A percentile compares a stretch with the other conserved stretches of the same genome.
phyloP scores from a whole-genome alignment of 2,113 vertebrate species.

The Python bivittatus region DNA sequence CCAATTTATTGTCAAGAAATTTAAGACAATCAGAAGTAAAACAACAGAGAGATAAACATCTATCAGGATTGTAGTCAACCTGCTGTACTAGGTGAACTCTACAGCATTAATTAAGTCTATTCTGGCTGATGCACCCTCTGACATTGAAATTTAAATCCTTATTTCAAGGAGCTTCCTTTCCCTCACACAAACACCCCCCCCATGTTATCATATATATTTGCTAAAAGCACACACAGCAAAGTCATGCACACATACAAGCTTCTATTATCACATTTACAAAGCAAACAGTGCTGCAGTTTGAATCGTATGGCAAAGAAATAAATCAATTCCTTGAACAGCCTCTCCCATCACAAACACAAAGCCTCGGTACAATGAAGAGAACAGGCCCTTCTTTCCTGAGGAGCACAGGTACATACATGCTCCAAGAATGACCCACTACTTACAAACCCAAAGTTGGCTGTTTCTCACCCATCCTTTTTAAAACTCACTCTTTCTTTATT shows the following conservation, averaged over 20 bases:
- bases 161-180: not conserved
- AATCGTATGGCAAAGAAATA: not conserved
- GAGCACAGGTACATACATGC: not conserved
- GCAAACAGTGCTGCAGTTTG: not conserved
- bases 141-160: not conserved
- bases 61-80: not conserved
- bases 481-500: not conserved
- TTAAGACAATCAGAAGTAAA: not conserved
- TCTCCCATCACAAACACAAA: not conserved
- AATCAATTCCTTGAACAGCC: not conserved
- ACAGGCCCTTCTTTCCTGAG: not conserved
- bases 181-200: not conserved
- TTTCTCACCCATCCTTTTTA: not conserved
- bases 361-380: not conserved
- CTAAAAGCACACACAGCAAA: not conserved
- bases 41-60: not conserved
- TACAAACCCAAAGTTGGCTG: not conserved
- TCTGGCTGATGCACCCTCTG: not conserved
- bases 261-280: conserved; percentile 2
- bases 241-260: not conserved
- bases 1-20: not conserved
- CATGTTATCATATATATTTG: not conserved
- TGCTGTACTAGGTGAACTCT: not conserved
- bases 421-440: not conserved
- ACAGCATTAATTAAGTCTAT: not conserved